Conservation (phyloP, 2,797 vertebrate species). For the Coregonus sp. region DNA sequence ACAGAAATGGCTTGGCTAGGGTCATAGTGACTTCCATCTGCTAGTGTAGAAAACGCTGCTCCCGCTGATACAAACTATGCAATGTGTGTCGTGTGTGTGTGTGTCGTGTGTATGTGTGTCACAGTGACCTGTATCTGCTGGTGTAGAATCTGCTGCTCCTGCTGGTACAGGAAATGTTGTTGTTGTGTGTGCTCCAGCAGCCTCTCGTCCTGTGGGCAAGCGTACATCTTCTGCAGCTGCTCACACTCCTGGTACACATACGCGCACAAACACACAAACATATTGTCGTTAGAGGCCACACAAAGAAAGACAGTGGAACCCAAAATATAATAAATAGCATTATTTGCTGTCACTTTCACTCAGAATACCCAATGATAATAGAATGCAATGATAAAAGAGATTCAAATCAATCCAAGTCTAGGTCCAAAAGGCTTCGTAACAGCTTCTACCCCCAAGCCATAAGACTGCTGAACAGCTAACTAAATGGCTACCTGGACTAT, state of each 20-base stretch:
- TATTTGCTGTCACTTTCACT: not conserved
- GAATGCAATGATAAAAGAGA: not conserved
- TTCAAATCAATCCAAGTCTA: no score
- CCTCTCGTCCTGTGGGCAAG: constrained; percentile 87
- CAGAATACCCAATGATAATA: not conserved
- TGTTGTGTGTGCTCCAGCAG: constrained; percentile 93
- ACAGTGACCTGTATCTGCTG: constrained; percentile 82
- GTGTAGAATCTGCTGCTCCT: constrained; percentile 86
- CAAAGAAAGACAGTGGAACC: constrained; percentile 1
- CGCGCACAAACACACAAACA: constrained; percentile 9
- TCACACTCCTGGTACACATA: constrained; percentile 87
- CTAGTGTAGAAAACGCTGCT: constrained; percentile 6
- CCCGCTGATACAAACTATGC: no score
- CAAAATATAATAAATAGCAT: not conserved
- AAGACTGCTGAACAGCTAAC: no score
- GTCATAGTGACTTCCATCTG: not conserved
- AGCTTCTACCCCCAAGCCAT: no score
- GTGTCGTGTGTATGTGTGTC: constrained; percentile 13
- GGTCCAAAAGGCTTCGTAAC: no score
- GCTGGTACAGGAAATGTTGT: constrained; percentile 87
- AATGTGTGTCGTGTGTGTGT: not conserved
- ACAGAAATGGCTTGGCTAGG: not conserved
- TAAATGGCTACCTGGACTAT: no score
- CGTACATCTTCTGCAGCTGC: constrained; percentile 97
- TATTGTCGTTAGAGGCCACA: constrained; percentile 9